Percentiles rank a stretch among this genome's conserved stretches.
Conservation (phyloP, 2,888 invertebrate species). For the Cheiracanthium punctorium region DNA sequence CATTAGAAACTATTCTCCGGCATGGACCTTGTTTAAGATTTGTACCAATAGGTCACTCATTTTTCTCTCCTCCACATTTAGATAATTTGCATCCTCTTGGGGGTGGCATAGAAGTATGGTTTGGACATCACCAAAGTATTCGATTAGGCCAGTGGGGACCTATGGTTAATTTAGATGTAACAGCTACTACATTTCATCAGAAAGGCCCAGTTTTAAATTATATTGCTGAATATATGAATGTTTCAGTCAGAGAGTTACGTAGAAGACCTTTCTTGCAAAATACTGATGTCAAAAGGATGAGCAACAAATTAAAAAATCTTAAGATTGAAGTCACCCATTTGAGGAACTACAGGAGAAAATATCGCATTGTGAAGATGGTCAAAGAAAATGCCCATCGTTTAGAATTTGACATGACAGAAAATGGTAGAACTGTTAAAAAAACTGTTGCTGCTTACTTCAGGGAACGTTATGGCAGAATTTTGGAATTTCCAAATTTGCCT, state of each 20-base stretch:
- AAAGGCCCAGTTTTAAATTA: conserved; percentile 49
- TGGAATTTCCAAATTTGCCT: conserved; percentile 63
- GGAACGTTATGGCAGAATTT: conserved; percentile 9
- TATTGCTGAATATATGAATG: conserved; percentile 22
- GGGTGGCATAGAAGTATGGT: conserved; percentile 69
- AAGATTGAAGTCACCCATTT: conserved; percentile 55
- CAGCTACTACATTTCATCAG: conserved; percentile 65
- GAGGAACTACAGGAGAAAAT: conserved; percentile 57
- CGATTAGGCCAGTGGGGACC: conserved; percentile 67
- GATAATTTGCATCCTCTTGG: conserved; percentile 41
- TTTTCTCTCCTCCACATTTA: conserved; percentile 49
- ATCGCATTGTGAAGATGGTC: conserved; percentile 41
- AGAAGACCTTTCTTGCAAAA: not conserved
- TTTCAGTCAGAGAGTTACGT: not conserved
- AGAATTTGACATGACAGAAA: conserved; percentile 15
- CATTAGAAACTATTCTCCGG: conserved; percentile 63
- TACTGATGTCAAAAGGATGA: conserved; percentile 74
- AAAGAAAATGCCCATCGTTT: conserved; percentile 34
- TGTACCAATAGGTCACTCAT: conserved; percentile 61
- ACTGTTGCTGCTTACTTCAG: conserved; percentile 65
- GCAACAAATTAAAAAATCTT: conserved; percentile 77
- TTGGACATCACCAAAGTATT: conserved; percentile 70
- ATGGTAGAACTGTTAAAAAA: conserved; percentile 2
- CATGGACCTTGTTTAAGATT: conserved; percentile 54
- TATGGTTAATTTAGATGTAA: conserved; percentile 66